Conservation (phyloP, 2,113 vertebrate species). For the Potamarius usumacintae region DNA sequence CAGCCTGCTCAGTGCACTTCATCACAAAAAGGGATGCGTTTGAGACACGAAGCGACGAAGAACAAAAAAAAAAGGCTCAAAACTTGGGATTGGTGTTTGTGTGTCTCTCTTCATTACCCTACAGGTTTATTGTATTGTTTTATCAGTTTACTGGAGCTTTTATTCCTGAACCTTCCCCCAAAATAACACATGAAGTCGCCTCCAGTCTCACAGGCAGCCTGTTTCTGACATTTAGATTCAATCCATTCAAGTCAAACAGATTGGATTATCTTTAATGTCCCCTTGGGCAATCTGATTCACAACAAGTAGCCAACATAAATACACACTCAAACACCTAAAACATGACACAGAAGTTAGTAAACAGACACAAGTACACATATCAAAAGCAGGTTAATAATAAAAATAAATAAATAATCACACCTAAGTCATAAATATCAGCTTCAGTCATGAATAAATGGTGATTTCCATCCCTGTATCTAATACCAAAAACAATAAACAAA, state of each 20-base stretch:
- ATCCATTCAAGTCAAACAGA: no score
- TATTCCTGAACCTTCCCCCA: not conserved
- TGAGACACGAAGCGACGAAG: not conserved
- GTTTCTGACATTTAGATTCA: not conserved
- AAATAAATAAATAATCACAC: no score
- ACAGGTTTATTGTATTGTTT: not conserved
- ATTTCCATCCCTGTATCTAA: not conserved
- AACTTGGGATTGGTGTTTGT: not conserved
- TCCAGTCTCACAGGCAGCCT: not conserved
- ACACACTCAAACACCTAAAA: no score
- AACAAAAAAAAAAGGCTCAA: not conserved
- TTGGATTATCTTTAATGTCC: no score
- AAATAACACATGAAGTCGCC: not conserved
- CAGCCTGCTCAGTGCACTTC: not conserved
- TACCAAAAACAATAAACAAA: not conserved
- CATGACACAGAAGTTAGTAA: no score
- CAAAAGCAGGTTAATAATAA: no score
- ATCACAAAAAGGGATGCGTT: accelerated
- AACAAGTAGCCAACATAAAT: no score
- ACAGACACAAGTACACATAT: no score
- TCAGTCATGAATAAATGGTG: not conserved
- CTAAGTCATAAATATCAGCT: not conserved
- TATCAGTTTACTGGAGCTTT: not conserved
- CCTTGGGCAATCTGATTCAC: no score
- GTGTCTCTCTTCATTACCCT: no score